Evolutionary conservation across 2,888 invertebrate species (phyloP), one percentile per base, ranked within the genome.

Genomic region (Heterodera filipjevi): DNA sequence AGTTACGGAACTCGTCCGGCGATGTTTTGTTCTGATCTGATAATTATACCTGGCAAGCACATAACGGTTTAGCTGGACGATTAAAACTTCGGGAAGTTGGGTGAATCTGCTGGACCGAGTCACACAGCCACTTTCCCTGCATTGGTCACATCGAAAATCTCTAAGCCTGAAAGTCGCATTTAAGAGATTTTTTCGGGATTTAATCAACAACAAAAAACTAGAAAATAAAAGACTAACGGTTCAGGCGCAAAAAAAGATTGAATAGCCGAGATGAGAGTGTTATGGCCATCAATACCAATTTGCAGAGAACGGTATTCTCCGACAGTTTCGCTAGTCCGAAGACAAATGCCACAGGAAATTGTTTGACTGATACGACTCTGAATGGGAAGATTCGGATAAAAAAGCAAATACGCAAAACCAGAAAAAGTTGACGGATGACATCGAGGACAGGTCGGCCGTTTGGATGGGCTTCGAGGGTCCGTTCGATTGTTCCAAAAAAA

Each of bases 31-130:
- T n/a, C n/a, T n/a, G n/a, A n/a, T n/a, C n/a, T n/a, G n/a, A n/a
- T n/a, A n/a, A n/a, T n/a, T n/a, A n/a, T n/a, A 81, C 81, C 35
- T 64, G 49, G 87, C 85, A 74, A 83, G 86, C 30, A 81, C 80
- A 78, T 86, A 87, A 30, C 88, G 84, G 74, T 85, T 87, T 35
- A 88, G 79, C 66, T 86, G 86, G 19, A 88, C 77, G 2, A 88
- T 80, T 27, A 88, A 78, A 3, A 89, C 85, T 0, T 85, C 84
- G 12, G 88, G 88, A 33, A 88, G 71, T 5, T 71, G 66, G 14
- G 78, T 80, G 44, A 83, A 83, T 71, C 82, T 79, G 30, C 76
- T 77, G 33, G 77, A 76, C 14, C 81, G 79, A 22, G 59, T 44
- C 6, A 84, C 83, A 46, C 77, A 76, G 1, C 86, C 88, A 1